Percentiles rank a stretch among this genome's conserved stretches.
These are phyloP conservation scores for Epicauta chinensis DNA, from an alignment of 1,140 invertebrate species.

Conservation along the genomic window DNA sequence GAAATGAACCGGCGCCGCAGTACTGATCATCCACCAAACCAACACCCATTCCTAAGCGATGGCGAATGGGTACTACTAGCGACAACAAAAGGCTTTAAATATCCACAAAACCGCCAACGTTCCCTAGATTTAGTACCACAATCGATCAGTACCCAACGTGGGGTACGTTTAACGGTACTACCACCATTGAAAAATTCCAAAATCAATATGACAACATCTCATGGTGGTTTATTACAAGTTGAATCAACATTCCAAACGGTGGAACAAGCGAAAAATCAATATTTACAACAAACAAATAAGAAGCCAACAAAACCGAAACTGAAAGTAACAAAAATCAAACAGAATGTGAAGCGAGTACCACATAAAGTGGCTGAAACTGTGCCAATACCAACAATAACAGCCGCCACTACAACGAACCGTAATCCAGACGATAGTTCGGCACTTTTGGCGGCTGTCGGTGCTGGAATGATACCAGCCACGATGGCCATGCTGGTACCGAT, in stretches of 20 bases:
- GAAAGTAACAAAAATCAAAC: conserved; percentile 1
- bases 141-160: conserved; percentile 43
- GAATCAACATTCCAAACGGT: conserved; percentile 64
- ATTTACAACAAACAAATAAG: conserved; percentile 28
- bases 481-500: conserved; percentile 74
- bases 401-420: conserved; percentile 14
- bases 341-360: conserved; percentile 7
- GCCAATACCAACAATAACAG: conserved; percentile 5
- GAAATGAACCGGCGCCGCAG: conserved; percentile 20
- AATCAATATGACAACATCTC: conserved; percentile 63
- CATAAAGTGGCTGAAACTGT: conserved; percentile 6
- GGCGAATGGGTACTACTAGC: conserved; percentile 71
- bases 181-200: conserved; percentile 56
- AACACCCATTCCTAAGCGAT: conserved; percentile 56
- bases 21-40: conserved; percentile 40
- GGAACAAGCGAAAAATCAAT: conserved; percentile 46
- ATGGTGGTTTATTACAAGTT: conserved; percentile 67
- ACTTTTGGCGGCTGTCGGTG: conserved; percentile 63
- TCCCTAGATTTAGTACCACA: conserved; percentile 39
- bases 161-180: conserved; percentile 61
- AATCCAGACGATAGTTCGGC: conserved; percentile 48
- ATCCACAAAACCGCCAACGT: conserved; percentile 43
- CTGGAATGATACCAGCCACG: conserved; percentile 69
- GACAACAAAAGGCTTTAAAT: conserved; percentile 65
- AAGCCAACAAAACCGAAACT: conserved; percentile 21